phyloP scores from a whole-genome alignment of 2,888 invertebrate genomes.

The Brachylomia viminalis region DNA sequence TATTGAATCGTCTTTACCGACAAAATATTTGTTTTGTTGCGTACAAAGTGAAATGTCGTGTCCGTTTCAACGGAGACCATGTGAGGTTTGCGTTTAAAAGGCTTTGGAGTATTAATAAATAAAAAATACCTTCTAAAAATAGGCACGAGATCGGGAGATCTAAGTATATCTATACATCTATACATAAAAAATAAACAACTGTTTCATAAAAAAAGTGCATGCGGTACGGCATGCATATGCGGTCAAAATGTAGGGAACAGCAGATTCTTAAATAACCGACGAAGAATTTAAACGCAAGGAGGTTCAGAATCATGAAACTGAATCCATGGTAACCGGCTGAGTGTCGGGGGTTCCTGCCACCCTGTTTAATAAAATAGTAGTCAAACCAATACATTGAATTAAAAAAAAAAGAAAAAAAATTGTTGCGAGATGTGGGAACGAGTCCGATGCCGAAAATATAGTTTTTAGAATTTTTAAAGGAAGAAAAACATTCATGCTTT shows the following conservation, averaged over 20 bases:
- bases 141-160: constrained; percentile 1
- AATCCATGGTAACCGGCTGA: no score
- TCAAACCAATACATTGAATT: neutral
- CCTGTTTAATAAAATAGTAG: neutral
- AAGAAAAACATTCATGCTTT: no score
- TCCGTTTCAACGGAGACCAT: constrained; percentile 33
- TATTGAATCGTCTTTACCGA: constrained; percentile 50
- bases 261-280: no score
- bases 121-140: constrained; percentile 15
- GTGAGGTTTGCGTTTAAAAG: constrained; percentile 29
- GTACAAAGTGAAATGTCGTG: constrained; percentile 52
- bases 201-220: no score
- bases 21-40: constrained; percentile 48
- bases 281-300: no score
- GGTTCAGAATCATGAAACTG: no score
- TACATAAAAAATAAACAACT: no score
- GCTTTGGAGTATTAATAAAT: neutral
- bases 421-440: neutral
- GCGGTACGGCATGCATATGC: no score
- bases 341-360: no score
- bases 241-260: no score
- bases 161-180: no score
- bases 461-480: neutral
- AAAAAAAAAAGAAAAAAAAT: no score
- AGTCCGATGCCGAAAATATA: neutral